phyloP scores from a whole-genome alignment of 2,888 invertebrate species.

The Philopedon plagiatum region DNA sequence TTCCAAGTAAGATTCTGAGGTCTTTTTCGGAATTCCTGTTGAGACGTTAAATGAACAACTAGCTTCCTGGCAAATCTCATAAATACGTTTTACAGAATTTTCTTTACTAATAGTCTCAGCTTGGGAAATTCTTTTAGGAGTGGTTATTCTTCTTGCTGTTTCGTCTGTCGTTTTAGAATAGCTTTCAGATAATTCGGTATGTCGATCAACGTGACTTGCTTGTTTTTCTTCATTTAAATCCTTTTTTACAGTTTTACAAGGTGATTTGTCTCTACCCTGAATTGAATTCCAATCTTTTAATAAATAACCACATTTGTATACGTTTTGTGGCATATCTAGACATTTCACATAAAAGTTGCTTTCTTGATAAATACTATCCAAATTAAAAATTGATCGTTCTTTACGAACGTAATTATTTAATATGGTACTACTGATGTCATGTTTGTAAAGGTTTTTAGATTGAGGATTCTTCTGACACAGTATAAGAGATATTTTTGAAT shows the following conservation, averaged over 20 bases:
- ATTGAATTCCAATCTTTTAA: slow-evolving; percentile 76
- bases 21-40: neutral
- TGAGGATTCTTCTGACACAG: slow-evolving; percentile 47
- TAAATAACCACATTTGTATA: slow-evolving; percentile 68
- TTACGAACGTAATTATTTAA: slow-evolving; percentile 40
- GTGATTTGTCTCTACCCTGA: slow-evolving; percentile 76
- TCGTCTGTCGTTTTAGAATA: no score
- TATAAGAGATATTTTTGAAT: slow-evolving; percentile 62
- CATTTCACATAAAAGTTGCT: slow-evolving; percentile 51
- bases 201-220: neutral
- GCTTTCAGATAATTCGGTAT: neutral
- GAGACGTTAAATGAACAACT: neutral
- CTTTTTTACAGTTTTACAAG: slow-evolving; percentile 57
- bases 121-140: neutral
- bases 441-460: neutral
- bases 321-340: slow-evolving; percentile 67
- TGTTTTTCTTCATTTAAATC: neutral
- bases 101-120: neutral
- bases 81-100: neutral
- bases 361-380: slow-evolving; percentile 43
- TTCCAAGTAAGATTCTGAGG: neutral
- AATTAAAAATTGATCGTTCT: slow-evolving; percentile 31
- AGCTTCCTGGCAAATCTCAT: neutral
- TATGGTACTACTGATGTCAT: slow-evolving; percentile 21
- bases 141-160: neutral